A percentile compares a stretch with the other conserved stretches of the same genome.
These are phyloP conservation scores for Drosophila ustulata DNA, from an alignment of 2,888 invertebrate genomes.

Conservation along the genomic window DNA sequence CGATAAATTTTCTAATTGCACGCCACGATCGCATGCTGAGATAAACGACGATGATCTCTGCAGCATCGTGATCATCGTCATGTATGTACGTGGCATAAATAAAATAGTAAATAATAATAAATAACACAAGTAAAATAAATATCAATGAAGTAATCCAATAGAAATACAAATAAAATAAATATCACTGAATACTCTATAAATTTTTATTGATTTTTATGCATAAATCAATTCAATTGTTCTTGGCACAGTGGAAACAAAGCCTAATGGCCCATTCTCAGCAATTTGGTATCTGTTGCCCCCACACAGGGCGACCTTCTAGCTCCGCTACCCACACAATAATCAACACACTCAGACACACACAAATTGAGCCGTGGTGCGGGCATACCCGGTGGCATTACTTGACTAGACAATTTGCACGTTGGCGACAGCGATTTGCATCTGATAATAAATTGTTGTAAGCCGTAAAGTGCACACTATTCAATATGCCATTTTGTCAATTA, in stretches of 20 bases:
- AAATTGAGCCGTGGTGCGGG: slow-evolving; percentile 19
- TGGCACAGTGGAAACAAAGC: slow-evolving; percentile 23
- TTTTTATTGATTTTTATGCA: slow-evolving; percentile 19
- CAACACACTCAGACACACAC: slow-evolving; percentile 8
- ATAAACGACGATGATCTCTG: slow-evolving; percentile 41
- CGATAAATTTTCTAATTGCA: slow-evolving; percentile 79
- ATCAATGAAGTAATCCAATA: not conserved
- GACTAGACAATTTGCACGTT: slow-evolving; percentile 71
- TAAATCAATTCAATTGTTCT: slow-evolving; percentile 36
- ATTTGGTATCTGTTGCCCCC: slow-evolving; percentile 60
- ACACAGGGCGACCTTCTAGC: slow-evolving; percentile 49
- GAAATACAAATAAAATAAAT: slow-evolving; percentile 5
- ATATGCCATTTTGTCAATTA: slow-evolving; percentile 76
- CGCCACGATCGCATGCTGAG: slow-evolving; percentile 67
- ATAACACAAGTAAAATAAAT: slow-evolving; percentile 2
- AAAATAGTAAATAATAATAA: slow-evolving; percentile 5
- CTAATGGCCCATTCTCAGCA: slow-evolving; percentile 38
- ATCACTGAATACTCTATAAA: slow-evolving; percentile 5
- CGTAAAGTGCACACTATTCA: slow-evolving; percentile 71
- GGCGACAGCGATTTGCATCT: slow-evolving; percentile 74
- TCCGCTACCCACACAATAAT: slow-evolving; percentile 35
- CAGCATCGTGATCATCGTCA: slow-evolving; percentile 10
- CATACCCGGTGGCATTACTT: slow-evolving; percentile 57
- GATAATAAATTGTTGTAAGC: slow-evolving; percentile 65
- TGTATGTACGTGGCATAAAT: not conserved